Evolutionary conservation across 1,140 invertebrate genomes (phyloP).

Genomic region (Leptonema lineaticorne): DNA sequence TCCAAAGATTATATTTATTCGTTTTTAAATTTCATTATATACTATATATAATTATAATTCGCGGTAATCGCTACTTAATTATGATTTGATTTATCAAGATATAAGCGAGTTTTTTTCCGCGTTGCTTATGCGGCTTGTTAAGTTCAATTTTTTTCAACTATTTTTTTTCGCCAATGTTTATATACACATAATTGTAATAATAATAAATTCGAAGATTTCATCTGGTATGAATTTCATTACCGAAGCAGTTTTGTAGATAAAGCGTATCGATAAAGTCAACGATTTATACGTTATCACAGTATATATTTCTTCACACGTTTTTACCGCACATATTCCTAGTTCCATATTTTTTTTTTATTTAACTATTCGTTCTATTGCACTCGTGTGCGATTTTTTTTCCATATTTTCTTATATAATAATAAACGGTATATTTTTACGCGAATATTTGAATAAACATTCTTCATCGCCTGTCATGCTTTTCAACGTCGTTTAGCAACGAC

Average conservation of each 20-base stretch:
- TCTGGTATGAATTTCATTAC: constrained; percentile 15
- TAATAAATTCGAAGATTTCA: not conserved
- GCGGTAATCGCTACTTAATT: constrained; percentile 5
- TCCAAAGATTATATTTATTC: not conserved
- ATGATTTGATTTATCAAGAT: constrained; percentile 16
- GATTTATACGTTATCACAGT: not conserved
- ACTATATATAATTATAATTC: not conserved
- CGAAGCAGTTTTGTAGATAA: not conserved
- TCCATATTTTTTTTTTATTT: too few relatives aligned
- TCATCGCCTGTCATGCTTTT: constrained; percentile 14
- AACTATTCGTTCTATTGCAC: not conserved
- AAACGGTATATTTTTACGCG: too few relatives aligned
- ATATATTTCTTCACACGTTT: constrained; percentile 17
- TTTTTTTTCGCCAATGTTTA: not conserved
- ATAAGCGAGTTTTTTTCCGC: not conserved
- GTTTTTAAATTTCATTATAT: not conserved
- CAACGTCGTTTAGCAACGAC: not conserved
- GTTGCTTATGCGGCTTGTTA: not conserved
- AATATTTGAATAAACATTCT: constrained; percentile 1
- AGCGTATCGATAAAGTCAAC: constrained; percentile 3
- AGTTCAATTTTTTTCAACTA: not conserved
- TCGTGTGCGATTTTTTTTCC: not conserved
- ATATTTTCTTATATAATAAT: not conserved
- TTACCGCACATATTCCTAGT: not conserved
- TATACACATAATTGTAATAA: not conserved